Evolutionary conservation across 2,113 vertebrate species (phyloP).

Genomic region (Podilymbus podiceps): DNA sequence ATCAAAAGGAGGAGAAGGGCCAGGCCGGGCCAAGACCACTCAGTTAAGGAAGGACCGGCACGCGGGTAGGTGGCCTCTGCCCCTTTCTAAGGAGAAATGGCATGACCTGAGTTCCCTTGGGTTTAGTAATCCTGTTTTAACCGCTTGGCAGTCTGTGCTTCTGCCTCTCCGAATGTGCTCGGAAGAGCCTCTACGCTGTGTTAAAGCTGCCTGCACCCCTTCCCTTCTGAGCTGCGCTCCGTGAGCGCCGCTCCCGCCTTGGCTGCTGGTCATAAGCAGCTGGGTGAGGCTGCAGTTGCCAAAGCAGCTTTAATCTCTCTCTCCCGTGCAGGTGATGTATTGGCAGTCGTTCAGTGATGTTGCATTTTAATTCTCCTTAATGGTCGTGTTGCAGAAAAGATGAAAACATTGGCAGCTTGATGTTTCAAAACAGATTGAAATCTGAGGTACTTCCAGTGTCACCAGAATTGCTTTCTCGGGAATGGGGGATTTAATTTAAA

Average conservation of each 20-base stretch:
- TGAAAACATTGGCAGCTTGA: conserved; percentile 19
- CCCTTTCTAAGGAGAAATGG: not conserved
- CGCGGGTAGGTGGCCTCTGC: too few species aligned
- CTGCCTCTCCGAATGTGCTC: not conserved
- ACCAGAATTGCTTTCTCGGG: not conserved
- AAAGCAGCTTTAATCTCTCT: not conserved
- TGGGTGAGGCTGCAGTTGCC: not conserved
- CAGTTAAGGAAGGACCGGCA: not conserved
- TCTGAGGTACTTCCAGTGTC: not conserved
- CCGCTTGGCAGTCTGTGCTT: not conserved
- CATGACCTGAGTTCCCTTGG: not conserved
- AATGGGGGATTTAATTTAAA: conserved; percentile 25
- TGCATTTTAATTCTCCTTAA: not conserved
- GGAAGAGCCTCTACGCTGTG: not conserved
- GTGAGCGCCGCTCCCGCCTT: not conserved
- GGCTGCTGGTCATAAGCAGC: accelerated
- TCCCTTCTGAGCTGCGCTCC: not conserved
- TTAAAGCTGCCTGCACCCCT: not conserved
- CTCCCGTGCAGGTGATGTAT: not conserved
- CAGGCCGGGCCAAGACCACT: not conserved
- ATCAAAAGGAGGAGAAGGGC: not conserved
- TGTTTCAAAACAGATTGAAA: conserved; percentile 38
- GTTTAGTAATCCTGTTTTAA: not conserved
- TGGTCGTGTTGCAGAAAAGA: not conserved
- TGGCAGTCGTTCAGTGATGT: not conserved